phyloP scores from a whole-genome alignment of 1,140 invertebrate genomes.

The Batillaria attramentaria region DNA sequence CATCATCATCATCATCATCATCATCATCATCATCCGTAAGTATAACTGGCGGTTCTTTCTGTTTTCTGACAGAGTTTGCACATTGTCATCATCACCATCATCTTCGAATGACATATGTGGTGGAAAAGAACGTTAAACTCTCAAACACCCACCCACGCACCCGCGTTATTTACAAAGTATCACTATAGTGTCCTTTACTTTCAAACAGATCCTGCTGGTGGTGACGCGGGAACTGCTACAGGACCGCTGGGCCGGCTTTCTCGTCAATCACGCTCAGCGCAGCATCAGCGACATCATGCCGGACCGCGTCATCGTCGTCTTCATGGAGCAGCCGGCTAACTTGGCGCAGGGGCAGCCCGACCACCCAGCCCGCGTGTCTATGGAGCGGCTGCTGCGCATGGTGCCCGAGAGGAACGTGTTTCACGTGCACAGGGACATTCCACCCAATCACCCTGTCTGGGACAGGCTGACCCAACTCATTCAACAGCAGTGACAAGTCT shows the following conservation, averaged over 20 bases:
- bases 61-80: not conserved
- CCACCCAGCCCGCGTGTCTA: not conserved
- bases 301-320: constrained; percentile 14
- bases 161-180: no score
- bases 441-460: not conserved
- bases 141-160: no score
- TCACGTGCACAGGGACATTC: not conserved
- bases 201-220: constrained; percentile 3
- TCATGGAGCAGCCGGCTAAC: no score
- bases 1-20: no score
- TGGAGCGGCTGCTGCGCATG: constrained; percentile 16
- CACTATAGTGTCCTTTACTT: no score
- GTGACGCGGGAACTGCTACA: not conserved
- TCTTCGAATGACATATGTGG: not conserved
- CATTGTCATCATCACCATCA: no score
- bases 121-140: not conserved
- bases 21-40: no score
- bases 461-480: not conserved
- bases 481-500: no score
- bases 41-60: no score
- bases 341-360: not conserved
- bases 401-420: not conserved
- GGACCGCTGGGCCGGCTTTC: not conserved
- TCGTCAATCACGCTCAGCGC: not conserved
- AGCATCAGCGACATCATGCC: constrained; percentile 12